Evolutionary conservation across 2,113 vertebrate genomes (phyloP).

Genomic region (Smithornis capensis): DNA sequence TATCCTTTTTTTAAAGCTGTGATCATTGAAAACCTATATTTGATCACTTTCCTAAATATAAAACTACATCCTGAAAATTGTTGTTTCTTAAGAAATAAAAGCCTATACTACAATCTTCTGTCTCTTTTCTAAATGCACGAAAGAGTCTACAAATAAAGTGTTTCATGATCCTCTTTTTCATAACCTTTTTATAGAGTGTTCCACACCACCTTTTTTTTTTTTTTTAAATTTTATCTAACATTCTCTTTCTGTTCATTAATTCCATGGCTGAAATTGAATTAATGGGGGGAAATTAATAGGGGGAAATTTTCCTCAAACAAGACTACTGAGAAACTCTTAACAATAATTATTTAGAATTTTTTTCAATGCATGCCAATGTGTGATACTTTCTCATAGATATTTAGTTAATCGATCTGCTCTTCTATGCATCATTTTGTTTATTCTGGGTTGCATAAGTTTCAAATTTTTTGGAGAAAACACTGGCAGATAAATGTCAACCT

Average conservation of each 20-base stretch:
- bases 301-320: background rate
- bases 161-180: background rate
- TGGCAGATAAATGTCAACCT: background rate
- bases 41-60: background rate
- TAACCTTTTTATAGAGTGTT: background rate
- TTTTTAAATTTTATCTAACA: background rate
- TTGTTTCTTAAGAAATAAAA: background rate
- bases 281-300: background rate
- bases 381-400: background rate
- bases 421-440: background rate
- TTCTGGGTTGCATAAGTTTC: background rate
- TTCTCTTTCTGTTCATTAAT: background rate
- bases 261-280: background rate
- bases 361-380: background rate
- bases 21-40: background rate
- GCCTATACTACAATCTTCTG: background rate
- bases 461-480: background rate
- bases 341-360: fast-evolving
- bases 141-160: background rate
- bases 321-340: fast-evolving
- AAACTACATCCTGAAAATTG: background rate
- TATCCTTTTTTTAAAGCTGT: fast-evolving
- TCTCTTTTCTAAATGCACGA: background rate
- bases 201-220: background rate
- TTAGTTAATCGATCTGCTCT: background rate